Conservation (phyloP, 2,113 vertebrate genomes). For the Bambusicola thoracicus region DNA sequence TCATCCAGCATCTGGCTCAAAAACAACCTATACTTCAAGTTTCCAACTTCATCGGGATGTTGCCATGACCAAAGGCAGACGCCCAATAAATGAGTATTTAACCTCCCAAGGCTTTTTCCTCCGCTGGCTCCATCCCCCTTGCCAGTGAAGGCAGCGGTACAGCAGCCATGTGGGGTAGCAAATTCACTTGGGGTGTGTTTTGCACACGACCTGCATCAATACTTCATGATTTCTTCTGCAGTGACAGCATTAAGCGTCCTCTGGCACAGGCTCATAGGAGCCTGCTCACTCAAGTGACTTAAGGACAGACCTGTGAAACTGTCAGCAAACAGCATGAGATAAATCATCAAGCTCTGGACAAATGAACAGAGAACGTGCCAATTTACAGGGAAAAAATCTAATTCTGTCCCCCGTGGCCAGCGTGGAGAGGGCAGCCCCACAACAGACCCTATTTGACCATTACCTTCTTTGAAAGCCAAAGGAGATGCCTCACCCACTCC, state of each 20-base stretch:
- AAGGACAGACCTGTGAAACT: slow-evolving; percentile 33
- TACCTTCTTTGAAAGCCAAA: background rate
- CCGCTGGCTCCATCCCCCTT: background rate
- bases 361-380: background rate
- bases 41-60: background rate
- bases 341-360: background rate
- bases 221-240: slow-evolving; percentile 57
- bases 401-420: background rate
- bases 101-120: slow-evolving; percentile 32
- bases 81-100: slow-evolving; percentile 39
- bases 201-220: slow-evolving; percentile 36
- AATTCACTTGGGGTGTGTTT: slow-evolving; percentile 40
- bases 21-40: background rate
- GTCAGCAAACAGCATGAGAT: slow-evolving; percentile 28
- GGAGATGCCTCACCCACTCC: background rate
- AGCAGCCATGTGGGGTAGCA: background rate
- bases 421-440: background rate
- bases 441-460: background rate
- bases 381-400: background rate
- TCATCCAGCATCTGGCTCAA: slow-evolving; percentile 42
- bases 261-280: slow-evolving; percentile 33
- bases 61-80: background rate
- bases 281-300: slow-evolving; percentile 7
- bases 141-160: background rate
- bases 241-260: slow-evolving; percentile 57